Base-by-base conservation (phyloP, 1,140 invertebrate genomes). In the Hyphantria cunea region DNA sequence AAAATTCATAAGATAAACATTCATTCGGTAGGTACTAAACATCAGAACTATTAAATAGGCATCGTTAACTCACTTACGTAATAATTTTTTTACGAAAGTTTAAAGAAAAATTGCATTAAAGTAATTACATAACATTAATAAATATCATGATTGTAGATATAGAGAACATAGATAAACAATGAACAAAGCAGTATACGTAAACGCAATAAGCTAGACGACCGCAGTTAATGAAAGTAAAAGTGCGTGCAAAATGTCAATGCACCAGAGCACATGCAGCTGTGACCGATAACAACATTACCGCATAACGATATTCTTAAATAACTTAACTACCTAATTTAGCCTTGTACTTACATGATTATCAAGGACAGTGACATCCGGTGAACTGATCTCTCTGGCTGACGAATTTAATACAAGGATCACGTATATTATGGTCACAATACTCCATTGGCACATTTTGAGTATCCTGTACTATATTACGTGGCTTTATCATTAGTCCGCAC, bases 381-480 rank as follows among this genome's bases (percentile, higher is more conserved):
- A 66, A 48, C 64, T 76, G 51, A 88, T 73, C 66, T 86, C 62
- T 68, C 78, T 85, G 42, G 74, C 69, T 62, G 56, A 63, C 49
- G 62, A 73, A 33, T 54, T 64, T 13, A 74, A 53, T 47, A 68
- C 64, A 64, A 83, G 73, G 63, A 86, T 62, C 82, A 90, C 85
- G 76, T 72, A 77, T 72, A 86, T 76, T 73, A 85, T 67, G 72
- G 74, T 76, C 85, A 90, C 80, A 72, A 79, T 71, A 78, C 77
- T 84, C 85, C 87, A 90, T 87, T 78, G 72, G 84, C 84, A 86
- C 87, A 90, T 90, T 81, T 78, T 83, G 79, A 62, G 64, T 66
- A 56, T 74, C 66, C 64, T 53, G 66, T 64, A 68, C 64, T 76
- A 66, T n/a, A n/a, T 70, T 60, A 47, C 66, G 67, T 59, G 66